A percentile compares a stretch with the other conserved stretches of the same genome.
These are phyloP conservation scores for Theristicus caerulescens DNA, from an alignment of 2,113 vertebrate genomes.

Conservation along the genomic window DNA sequence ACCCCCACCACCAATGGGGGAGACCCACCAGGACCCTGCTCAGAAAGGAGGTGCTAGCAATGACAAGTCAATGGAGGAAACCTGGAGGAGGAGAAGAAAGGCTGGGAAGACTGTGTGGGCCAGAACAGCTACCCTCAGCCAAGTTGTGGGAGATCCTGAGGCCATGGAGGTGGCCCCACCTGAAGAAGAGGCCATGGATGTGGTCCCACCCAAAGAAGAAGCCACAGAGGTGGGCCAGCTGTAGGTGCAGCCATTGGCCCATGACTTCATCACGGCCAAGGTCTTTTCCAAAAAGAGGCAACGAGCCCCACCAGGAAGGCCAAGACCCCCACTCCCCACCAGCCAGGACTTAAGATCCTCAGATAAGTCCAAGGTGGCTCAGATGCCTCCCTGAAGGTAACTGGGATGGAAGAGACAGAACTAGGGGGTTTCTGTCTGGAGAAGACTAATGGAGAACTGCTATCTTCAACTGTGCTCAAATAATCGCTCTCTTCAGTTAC, in stretches of 20 bases:
- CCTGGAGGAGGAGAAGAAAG: background rate
- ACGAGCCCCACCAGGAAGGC: background rate
- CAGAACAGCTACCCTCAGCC: background rate
- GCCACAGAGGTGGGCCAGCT: background rate
- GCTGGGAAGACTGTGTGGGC: background rate
- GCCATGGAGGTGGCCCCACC: background rate
- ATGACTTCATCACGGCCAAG: background rate
- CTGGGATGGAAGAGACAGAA: background rate
- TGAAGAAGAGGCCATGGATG: background rate
- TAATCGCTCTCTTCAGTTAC: background rate
- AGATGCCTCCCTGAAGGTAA: background rate
- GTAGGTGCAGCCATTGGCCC: background rate
- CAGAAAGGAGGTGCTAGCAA: background rate
- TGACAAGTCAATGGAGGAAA: background rate
- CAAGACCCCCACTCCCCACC: background rate
- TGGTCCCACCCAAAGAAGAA: background rate
- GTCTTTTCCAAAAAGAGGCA: background rate
- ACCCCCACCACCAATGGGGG: background rate
- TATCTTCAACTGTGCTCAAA: background rate
- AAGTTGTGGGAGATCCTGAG: background rate
- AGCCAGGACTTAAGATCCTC: background rate
- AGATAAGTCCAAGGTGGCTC: background rate
- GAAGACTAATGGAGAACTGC: background rate
- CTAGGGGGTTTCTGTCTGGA: background rate
- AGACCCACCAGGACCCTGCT: background rate